Conservation (phyloP, 37 sponge, comb jelly and placozoan genomes). For the Tethya wilhelma region DNA sequence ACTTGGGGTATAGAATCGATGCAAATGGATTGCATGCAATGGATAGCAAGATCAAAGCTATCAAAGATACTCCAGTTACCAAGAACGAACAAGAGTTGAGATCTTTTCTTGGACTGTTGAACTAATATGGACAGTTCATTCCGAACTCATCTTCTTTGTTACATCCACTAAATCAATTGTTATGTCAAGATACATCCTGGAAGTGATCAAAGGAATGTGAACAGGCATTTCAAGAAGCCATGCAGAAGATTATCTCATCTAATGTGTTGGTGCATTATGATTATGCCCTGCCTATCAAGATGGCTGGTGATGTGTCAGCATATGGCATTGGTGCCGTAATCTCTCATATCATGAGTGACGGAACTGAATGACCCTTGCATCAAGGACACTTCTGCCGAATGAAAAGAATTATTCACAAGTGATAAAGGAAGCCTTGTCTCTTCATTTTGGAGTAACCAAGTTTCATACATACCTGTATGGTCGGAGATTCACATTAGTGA, state of each 20-base stretch:
- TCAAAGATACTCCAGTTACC: conserved; percentile 32
- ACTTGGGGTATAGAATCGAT: conserved; percentile 41
- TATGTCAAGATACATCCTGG: conserved; percentile 20
- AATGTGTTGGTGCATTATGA: conserved; percentile 48
- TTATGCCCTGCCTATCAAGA: conserved; percentile 11
- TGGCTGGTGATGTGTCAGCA: conserved; percentile 44
- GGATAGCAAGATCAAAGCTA: conserved; percentile 6
- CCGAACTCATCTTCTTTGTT: conserved; percentile 28
- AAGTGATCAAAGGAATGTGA: conserved; percentile 24
- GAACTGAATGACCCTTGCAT: conserved; percentile 29
- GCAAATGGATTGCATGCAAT: conserved; percentile 31
- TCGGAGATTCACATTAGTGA: conserved; percentile 37
- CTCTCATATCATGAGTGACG: conserved; percentile 50
- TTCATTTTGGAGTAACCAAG: background rate
- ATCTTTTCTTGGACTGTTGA: conserved; percentile 55
- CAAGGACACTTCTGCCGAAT: background rate
- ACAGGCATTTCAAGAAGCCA: conserved; percentile 28
- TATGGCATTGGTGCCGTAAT: conserved; percentile 68
- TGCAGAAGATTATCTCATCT: conserved; percentile 22
- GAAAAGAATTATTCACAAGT: conserved; percentile 1
- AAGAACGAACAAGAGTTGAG: conserved; percentile 32
- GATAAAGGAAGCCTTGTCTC: background rate
- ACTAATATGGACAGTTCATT: conserved; percentile 50
- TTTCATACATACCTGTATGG: conserved; percentile 67
- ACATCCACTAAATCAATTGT: conserved; percentile 41